Base-by-base conservation (phyloP, 2,888 invertebrate species). In the Lasioglossum figueresi region DNA sequence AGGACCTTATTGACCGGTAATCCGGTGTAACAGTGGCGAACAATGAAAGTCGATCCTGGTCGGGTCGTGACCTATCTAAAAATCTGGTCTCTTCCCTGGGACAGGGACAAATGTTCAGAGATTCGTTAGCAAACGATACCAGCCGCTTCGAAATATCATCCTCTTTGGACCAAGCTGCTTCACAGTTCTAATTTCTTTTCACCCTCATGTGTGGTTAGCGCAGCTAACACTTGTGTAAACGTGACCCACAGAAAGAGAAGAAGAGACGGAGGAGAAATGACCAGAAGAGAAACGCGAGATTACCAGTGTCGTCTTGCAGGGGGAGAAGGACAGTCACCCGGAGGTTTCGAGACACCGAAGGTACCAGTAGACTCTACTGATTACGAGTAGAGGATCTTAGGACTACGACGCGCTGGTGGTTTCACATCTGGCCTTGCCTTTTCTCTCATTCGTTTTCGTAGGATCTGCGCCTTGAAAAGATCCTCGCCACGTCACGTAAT, bases 401-500 rank as follows among this genome's bases (percentile, higher is more conserved):
- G 70, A 82, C 71, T 71, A 70, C 40, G 40, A 70, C 12, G 66
- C 37, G 71, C 16, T 31, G 71, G 63, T 56, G 45, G 68, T 70
- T 56, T 27, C 88, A 88, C 92, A 92, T 93, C 91, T 92, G 91
- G 90, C 85, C 66, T 76, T 75, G 80, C 75, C 88, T 79, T 83
- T 76, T 70, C 75, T 68, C 75, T 68, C 52, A 75, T 76, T 70
- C 81, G 74, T 86, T 86, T 79, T 84, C 89, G 81, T 90, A 79
- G 80, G 80, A 88, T 75, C 76, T 76, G 82, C 89, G 88, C 34
- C 87, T 89, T 91, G 89, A 92, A 93, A 93, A 92, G 92, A 91
- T 88, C 89, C 85, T 12, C 83, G 86, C 71, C 84, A 52, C 85
- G 86, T 88, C 88, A 85, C 88, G 90, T 91, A 92, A 93, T 91